phyloP scores from a whole-genome alignment of 2,888 invertebrate genomes.

The Phyto melanocephala region DNA sequence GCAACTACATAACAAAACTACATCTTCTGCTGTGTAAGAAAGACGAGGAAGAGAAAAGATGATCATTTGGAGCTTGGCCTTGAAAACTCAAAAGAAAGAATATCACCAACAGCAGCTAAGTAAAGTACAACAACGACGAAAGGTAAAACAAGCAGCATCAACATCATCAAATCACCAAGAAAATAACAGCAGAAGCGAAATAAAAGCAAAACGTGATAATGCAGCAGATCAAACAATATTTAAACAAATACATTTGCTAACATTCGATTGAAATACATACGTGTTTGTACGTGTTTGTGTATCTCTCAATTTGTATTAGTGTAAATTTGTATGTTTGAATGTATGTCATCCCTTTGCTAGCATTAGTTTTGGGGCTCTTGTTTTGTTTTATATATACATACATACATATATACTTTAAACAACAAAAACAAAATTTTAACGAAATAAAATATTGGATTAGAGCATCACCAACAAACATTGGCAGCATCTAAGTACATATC shows the following conservation, averaged over 20 bases:
- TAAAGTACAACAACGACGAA: conserved; percentile 34
- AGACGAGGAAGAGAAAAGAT: conserved; percentile 17
- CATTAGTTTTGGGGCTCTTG: conserved; percentile 38
- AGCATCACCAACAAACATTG: neutral
- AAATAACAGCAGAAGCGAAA: conserved; percentile 15
- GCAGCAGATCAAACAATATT: conserved; percentile 40
- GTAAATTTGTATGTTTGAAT: conserved; percentile 15
- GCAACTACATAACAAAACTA: conserved; percentile 20
- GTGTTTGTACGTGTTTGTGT: neutral
- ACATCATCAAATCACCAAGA: neutral
- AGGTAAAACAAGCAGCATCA: conserved; percentile 41
- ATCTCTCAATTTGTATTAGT: neutral
- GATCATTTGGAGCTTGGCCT: conserved; percentile 62
- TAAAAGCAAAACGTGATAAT: conserved; percentile 57
- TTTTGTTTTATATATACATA: neutral
- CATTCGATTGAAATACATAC: neutral
- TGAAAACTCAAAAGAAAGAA: conserved; percentile 61
- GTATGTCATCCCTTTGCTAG: conserved; percentile 21
- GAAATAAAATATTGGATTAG: conserved; percentile 3
- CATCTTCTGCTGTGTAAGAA: conserved; percentile 14
- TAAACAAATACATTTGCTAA: neutral
- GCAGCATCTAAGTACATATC: neutral
- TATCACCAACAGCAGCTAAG: conserved; percentile 48
- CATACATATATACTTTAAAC: too few relatives aligned
- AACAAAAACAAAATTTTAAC: neutral